Conservation (phyloP, 2,797 vertebrate genomes). For the Tenualosa ilisha region DNA sequence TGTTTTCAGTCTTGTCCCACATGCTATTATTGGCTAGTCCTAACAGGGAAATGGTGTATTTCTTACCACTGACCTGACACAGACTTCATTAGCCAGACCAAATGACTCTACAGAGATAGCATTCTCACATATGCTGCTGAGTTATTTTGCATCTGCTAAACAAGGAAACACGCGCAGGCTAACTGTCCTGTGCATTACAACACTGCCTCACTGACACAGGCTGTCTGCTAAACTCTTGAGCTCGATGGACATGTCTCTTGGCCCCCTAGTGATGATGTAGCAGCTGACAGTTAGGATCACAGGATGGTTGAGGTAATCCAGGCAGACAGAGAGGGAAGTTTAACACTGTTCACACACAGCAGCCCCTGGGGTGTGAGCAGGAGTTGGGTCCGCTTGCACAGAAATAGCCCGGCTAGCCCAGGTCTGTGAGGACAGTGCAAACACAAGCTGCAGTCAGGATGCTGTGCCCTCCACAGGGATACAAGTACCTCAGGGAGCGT, state of each 20-base stretch:
- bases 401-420: background rate
- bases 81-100: constrained; percentile 38
- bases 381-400: background rate
- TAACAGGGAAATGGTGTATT: background rate
- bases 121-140: constrained; percentile 33
- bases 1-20: background rate
- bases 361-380: background rate
- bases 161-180: constrained; percentile 24
- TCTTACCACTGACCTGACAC: constrained; percentile 26
- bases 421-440: background rate
- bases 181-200: constrained; percentile 8
- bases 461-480: background rate
- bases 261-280: background rate
- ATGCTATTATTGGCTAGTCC: constrained; percentile 18
- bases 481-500: background rate
- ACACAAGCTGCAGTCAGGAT: no score
- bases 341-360: background rate
- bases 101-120: constrained; percentile 28
- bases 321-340: background rate
- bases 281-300: background rate
- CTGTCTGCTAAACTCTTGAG: background rate
- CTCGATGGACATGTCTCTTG: background rate
- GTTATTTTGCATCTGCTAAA: constrained; percentile 51
- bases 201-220: background rate
- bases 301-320: background rate